phyloP scores from a whole-genome alignment of 2,113 vertebrate genomes.

The Ciconia maguari region DNA sequence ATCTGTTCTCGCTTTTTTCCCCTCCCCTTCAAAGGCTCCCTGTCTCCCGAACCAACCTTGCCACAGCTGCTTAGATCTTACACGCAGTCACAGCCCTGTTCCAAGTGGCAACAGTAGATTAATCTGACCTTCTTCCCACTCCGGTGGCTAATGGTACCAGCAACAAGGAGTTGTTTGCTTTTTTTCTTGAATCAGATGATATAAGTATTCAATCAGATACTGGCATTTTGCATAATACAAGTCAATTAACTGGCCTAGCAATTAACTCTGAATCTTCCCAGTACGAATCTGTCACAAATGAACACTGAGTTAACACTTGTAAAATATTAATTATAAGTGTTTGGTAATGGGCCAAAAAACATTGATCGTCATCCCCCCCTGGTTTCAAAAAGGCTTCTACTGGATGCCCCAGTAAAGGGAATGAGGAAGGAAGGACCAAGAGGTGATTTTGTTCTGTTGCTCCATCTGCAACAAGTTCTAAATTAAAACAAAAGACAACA shows the following conservation, averaged over 20 bases:
- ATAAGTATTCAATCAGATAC: not conserved
- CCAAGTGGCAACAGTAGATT: not conserved
- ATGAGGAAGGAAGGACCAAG: not conserved
- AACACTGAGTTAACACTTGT: not conserved
- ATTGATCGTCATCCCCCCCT: not conserved
- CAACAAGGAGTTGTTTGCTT: not conserved
- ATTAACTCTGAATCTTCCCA: constrained; percentile 1
- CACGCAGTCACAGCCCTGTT: not conserved
- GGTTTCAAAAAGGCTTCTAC: not conserved
- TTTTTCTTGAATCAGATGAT: not conserved
- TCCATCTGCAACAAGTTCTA: not conserved
- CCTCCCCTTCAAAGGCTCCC: not conserved
- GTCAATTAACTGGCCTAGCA: constrained; percentile 7
- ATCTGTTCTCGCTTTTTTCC: not conserved
- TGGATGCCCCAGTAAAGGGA: not conserved
- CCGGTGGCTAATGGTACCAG: not conserved
- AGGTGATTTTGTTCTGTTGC: not conserved
- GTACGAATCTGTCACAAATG: not conserved
- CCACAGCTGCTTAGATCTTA: not conserved
- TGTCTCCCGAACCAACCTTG: not conserved
- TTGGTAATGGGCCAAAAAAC: not conserved
- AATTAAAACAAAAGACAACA: not conserved
- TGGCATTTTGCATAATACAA: not conserved
- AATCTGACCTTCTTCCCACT: not conserved
- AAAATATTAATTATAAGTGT: constrained; percentile 1